Percentiles rank a stretch among this genome's conserved stretches.
Conservation (phyloP, 2,113 vertebrate genomes). For the Leucoraja erinaceus region DNA sequence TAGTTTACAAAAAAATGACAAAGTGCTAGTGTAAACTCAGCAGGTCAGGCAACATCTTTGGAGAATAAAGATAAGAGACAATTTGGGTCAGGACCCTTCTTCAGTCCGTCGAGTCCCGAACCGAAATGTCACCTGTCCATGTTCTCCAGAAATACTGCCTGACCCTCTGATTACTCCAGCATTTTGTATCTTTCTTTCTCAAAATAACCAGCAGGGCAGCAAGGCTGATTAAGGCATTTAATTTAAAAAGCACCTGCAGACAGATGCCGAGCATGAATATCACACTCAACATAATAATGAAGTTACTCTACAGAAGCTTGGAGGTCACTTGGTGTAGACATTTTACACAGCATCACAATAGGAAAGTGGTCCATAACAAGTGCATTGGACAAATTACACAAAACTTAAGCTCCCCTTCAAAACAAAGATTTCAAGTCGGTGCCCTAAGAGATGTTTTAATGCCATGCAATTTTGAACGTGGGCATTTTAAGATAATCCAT, state of each 20-base stretch:
- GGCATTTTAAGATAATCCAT: neutral
- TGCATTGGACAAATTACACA: neutral
- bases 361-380: neutral
- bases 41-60: no score
- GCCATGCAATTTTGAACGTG: neutral
- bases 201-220: neutral
- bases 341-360: neutral
- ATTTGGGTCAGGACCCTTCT: no score
- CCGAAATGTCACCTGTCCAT: no score
- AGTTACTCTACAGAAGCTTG: neutral
- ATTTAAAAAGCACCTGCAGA: neutral
- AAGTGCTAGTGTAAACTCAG: no score
- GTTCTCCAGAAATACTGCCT: no score
- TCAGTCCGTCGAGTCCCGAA: no score
- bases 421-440: neutral
- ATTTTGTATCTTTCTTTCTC: no score
- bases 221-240: neutral
- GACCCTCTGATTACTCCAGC: no score
- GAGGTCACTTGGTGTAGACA: neutral
- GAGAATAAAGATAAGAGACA: no score
- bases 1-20: no score
- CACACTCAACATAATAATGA: neutral
- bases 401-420: neutral
- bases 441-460: no score
- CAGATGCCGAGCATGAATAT: neutral